Base-by-base conservation (phyloP, 2,797 vertebrate genomes). In the Fringilla coelebs region DNA sequence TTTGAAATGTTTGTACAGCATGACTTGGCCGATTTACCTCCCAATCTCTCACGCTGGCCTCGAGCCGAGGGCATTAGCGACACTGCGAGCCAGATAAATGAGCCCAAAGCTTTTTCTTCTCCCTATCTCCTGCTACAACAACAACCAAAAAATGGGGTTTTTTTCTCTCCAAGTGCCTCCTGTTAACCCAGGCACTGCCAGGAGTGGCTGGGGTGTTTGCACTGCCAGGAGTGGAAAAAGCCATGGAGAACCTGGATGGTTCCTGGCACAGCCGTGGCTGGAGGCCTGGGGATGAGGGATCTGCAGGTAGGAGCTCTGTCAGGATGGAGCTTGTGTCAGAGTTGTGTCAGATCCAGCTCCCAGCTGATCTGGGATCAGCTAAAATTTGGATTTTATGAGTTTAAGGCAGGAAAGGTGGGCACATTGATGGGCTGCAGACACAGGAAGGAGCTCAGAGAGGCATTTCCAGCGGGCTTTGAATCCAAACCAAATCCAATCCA, bases 1-100 rank as follows among this genome's bases (percentile, higher is more conserved):
- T 79, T 18, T 89, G 95, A 93, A 90, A 79, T 95, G 94, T 96
- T 96, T 96, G 94, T 93, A 63, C 79, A 96, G 95, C 84, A 83
- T 48, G 89, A 90, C 95, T 96, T 96, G 94, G 96, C 95, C 88
- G 81, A 87, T 93, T 93, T 96, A 90, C 94, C 95, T 96, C 94
- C 49, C 92, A 93, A 90, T 94, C 90, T 95, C 94, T 96, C 96
- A 73, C 41, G 57, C 16, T 96, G 96, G 96, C 96, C 95, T 73
- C 63, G 34, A 94, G 95, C 96, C 92, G 92, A 96, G 96, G 94
- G 94, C 94, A 96, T 94, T 85, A 95, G 75, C 6, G 5, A 87
- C 94, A 55, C 94, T 80, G 63, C 22, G 94, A 95, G 96, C 94
- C 94, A 94, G 94, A 96, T 92, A 93, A 96, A 96, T 93, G 94